Percentiles rank a stretch among this genome's conserved stretches.
phyloP scores from a whole-genome alignment of 2,113 vertebrate species.

The Xiphophorus maculatus region DNA sequence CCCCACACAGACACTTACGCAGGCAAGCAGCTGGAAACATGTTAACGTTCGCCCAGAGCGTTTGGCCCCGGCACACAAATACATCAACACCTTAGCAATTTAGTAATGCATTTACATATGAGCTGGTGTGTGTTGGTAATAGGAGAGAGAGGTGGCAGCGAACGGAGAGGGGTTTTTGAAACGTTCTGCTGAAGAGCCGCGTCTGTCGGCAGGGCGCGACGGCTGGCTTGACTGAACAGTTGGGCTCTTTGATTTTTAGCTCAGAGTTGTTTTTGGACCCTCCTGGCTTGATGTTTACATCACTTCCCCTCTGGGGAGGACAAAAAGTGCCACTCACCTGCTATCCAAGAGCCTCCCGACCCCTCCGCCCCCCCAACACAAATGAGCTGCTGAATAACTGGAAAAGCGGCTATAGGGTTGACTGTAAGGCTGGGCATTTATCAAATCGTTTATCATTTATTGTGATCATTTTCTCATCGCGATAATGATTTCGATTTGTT shows the following conservation, averaged over 20 bases:
- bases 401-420: neutral
- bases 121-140: conserved; percentile 8
- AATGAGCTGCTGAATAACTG: conserved; percentile 24
- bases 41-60: conserved; percentile 39
- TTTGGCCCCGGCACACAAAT: conserved; percentile 12
- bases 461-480: too few relatives aligned
- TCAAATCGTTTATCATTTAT: too few relatives aligned
- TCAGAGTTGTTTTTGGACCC: conserved; percentile 55
- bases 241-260: conserved; percentile 60
- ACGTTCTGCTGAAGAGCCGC: neutral
- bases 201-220: conserved; percentile 62
- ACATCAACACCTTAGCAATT: conserved; percentile 22
- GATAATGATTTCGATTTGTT: too few relatives aligned
- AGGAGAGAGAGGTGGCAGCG: conserved; percentile 9
- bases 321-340: conserved; percentile 50
- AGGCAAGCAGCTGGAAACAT: conserved; percentile 32
- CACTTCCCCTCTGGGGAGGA: conserved; percentile 52
- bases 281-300: conserved; percentile 54
- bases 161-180: conserved; percentile 22
- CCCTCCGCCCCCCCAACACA: conserved; percentile 32
- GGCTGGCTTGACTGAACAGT: conserved; percentile 1
- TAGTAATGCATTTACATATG: neutral
- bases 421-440: neutral
- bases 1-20: conserved; percentile 38
- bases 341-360: neutral